Base-by-base conservation (phyloP, 2,113 vertebrate species). In the Polyodon spathula region DNA sequence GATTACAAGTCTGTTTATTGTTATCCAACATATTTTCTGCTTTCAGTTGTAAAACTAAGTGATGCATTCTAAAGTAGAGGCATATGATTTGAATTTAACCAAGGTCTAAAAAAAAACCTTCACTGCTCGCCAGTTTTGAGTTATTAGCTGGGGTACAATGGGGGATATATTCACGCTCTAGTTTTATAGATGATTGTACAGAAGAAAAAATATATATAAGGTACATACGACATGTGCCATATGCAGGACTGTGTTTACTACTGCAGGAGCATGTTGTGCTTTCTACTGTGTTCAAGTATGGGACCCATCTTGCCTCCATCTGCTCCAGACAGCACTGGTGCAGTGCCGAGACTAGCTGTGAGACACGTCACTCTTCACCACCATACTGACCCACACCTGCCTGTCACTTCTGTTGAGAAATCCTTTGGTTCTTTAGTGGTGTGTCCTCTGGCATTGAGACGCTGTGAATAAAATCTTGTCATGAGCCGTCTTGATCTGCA, bases 401-500 rank as follows among this genome's bases (percentile, higher is more conserved):
- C 73, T 74, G 71, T 75, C 71, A 69, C 73, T 68, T 68, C 68
- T 73, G 76, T 60, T 75, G 68, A 78, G 76, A 67, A 82, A 73
- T 78, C 70, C 63, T 75, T 66, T 76, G 55, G 53, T 52, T 73
- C 63, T 66, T 58, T 63, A 54, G 57, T 60, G 71, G 62, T 61
- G 68, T 66, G 73, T 61, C 65, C 55, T 74, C 68, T 66, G 63
- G 64, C 64, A 50, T 74, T 71, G 64, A 65, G 75, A 66, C 69
- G 64, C 76, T 80, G 81, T 56, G 64, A 63, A 61, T 61, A 63
- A 74, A 79, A 81, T 67, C 74, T 78, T 77, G 67, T 73, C 67
- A 76, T 71, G 58, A 65, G 75, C 66, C 60, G 50, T 69, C 52
- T 65, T 62, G 65, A 74, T 66, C 67, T 62, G n/a, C 56, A 41